These are phyloP conservation scores for Lasaia peninsularis DNA, from an alignment of 1,140 invertebrate species.

Conservation along the genomic window DNA sequence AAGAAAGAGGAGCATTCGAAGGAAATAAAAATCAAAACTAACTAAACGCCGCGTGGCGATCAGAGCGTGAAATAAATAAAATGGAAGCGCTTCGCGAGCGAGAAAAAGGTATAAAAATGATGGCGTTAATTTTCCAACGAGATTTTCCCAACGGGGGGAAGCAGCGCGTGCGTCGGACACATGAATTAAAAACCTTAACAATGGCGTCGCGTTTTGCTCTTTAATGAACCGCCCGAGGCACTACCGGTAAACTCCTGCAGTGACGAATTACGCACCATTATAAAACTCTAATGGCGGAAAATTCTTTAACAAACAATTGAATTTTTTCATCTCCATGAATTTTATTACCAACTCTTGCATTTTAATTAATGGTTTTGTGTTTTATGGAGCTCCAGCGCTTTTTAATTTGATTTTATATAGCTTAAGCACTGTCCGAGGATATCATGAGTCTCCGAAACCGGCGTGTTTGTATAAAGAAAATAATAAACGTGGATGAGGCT, in stretches of 20 bases:
- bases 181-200: slow-evolving; percentile 76
- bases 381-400: not conserved
- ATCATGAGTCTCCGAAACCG: no score
- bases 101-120: slow-evolving; percentile 64
- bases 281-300: slow-evolving; percentile 12
- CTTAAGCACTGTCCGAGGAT: no score
- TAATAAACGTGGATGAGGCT: no score
- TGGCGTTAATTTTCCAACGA: slow-evolving; percentile 73
- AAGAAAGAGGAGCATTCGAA: slow-evolving; percentile 20
- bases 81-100: slow-evolving; percentile 59
- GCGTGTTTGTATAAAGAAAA: no score
- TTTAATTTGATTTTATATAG: not conserved
- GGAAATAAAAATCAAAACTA: slow-evolving; percentile 48
- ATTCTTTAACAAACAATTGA: slow-evolving; percentile 9
- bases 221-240: slow-evolving; percentile 62
- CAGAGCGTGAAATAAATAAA: slow-evolving; percentile 71
- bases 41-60: slow-evolving; percentile 61
- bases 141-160: slow-evolving; percentile 64
- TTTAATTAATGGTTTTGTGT: slow-evolving; percentile 1
- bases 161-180: slow-evolving; percentile 66
- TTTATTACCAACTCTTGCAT: slow-evolving; percentile 5
- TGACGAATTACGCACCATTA: slow-evolving; percentile 18
- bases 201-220: slow-evolving; percentile 58
- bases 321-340: slow-evolving; percentile 2
- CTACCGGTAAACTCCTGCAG: slow-evolving; percentile 20